phyloP scores from a whole-genome alignment of 2,113 vertebrate species.

The Heptranchias perlo region DNA sequence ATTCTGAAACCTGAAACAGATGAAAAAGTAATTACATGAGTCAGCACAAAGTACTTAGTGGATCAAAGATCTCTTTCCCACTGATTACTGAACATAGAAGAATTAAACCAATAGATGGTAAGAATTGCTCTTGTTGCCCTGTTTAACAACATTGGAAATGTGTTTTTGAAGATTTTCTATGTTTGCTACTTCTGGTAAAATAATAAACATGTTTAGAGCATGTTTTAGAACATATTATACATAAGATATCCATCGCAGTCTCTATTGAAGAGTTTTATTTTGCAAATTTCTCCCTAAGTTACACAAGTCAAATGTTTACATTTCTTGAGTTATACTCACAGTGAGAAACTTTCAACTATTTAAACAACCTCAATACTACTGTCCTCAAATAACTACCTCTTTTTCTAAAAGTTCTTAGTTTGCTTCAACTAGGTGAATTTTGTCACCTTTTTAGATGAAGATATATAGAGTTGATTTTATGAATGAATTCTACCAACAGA shows the following conservation, averaged over 20 bases:
- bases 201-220: background rate
- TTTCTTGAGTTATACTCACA: background rate
- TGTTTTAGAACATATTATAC: background rate
- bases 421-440: background rate
- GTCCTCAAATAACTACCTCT: background rate
- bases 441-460: background rate
- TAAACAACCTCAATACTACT: background rate
- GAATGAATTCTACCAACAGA: background rate
- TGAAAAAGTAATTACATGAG: background rate
- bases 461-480: background rate
- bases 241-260: background rate
- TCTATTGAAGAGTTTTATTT: background rate
- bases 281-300: background rate
- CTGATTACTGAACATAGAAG: background rate
- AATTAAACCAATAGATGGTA: background rate
- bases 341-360: background rate
- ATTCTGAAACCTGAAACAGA: background rate
- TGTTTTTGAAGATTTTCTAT: background rate
- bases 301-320: background rate
- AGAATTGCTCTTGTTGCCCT: background rate
- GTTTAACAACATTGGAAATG: background rate
- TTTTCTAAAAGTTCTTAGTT: background rate
- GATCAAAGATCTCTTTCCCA: background rate
- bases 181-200: background rate
- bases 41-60: background rate